Evolutionary conservation across 2,888 invertebrate species (phyloP), one percentile per base, ranked within the genome.

Genomic region (Dinocampus coccinellae): DNA sequence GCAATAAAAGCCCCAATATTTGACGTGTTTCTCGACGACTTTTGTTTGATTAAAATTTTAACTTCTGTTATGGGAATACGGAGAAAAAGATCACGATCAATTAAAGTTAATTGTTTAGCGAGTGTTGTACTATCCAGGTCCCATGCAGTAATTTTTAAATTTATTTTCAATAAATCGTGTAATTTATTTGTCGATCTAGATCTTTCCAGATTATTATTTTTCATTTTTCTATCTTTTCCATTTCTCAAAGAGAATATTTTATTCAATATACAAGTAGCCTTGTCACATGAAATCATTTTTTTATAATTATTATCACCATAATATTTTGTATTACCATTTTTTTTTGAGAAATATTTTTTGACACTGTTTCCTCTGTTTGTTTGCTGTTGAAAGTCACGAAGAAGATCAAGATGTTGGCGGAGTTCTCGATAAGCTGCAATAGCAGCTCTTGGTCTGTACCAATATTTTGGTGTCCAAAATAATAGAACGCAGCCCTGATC

Each of bases 381-480:
- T 20, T 63, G n/a, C 0, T 72, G n/a, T 0, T 72, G 76, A 69
- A 76, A 81, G 7, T 79, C 74, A 6, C 75, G 75, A 0, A 82
- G 62, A 16, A 72, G 53, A 7, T 61, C 62, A 20, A 90, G 76
- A 75, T 89, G 88, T n/a, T 76, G 79, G 47, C 85, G 82, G 6
- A 88, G 76, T 72, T 89, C 87, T 13, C 79, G 78, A 76, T 90
- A 90, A 13, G 88, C 87, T 33, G 86, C 84, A 10, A 81, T 82
- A 0, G 89, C 88, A 2, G 89, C 86, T 73, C 88, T 84, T 0
- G 90, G 90, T 57, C 89, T 80, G 77, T 90, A 90, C 89, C 89
- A 90, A 76, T 89, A 90, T 39, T 89, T 89, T 0, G 90, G 89
- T 0, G 90, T 90, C 90, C 90, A 91, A 77, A 90, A 91, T 3